These are phyloP conservation scores for Pandemis corylana DNA, from an alignment of 2,888 invertebrate species.

Conservation along the genomic window DNA sequence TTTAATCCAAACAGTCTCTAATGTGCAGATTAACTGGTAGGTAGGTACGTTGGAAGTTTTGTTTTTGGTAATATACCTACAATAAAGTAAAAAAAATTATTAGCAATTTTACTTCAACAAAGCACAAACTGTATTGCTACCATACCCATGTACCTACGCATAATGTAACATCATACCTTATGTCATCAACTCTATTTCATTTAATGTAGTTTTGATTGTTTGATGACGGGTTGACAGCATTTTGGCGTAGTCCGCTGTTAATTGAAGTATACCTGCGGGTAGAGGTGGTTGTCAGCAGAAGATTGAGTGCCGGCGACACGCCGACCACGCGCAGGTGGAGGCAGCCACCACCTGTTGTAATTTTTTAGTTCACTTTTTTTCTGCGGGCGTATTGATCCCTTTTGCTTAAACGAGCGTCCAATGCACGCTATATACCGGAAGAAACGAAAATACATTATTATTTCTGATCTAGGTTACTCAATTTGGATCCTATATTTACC, in stretches of 20 bases:
- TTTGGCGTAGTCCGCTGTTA: not conserved
- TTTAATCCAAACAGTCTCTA: too few relatives aligned
- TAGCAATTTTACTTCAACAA: too few relatives aligned
- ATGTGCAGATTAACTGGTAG: too few relatives aligned
- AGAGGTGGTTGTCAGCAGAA: slow-evolving; percentile 16
- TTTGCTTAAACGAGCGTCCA: slow-evolving; percentile 7
- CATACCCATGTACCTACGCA: too few relatives aligned
- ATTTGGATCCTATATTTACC: not conserved
- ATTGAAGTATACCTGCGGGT: not conserved
- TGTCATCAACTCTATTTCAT: not conserved
- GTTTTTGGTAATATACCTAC: too few relatives aligned
- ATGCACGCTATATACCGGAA: slow-evolving; percentile 14
- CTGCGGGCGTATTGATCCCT: slow-evolving; percentile 5
- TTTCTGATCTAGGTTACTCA: slow-evolving; percentile 18
- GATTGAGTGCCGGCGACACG: slow-evolving; percentile 50
- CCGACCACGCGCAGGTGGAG: slow-evolving; percentile 66
- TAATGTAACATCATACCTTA: not conserved
- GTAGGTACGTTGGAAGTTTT: too few relatives aligned
- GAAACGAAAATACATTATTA: slow-evolving; percentile 39
- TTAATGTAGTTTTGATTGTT: not conserved
- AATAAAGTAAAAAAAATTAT: too few relatives aligned
- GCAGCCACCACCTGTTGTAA: slow-evolving; percentile 70
- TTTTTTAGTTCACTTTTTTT: slow-evolving; percentile 52
- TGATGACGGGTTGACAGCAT: not conserved
- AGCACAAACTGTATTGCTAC: too few relatives aligned